Conservation (phyloP, 2,888 invertebrate genomes). For the Diplazon laetatorius region DNA sequence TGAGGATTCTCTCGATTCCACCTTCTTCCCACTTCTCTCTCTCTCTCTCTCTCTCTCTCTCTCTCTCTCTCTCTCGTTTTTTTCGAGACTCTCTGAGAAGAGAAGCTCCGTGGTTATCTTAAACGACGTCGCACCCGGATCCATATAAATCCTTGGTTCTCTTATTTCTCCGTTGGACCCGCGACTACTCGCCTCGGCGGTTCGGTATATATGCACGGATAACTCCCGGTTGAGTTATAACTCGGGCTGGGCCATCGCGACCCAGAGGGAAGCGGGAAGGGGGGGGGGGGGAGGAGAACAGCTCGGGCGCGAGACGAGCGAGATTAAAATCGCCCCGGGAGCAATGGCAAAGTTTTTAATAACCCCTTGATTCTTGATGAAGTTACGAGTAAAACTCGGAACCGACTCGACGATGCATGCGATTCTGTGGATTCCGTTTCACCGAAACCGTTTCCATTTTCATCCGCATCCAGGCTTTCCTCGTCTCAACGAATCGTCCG, state of each 20-base stretch:
- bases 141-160: slow-evolving; percentile 41
- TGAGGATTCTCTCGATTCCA: no score
- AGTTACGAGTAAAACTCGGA: slow-evolving; percentile 69
- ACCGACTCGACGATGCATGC: slow-evolving; percentile 37
- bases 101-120: slow-evolving; percentile 26
- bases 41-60: no score
- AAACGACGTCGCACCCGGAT: slow-evolving; percentile 42
- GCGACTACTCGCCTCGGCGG: not conserved
- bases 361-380: slow-evolving; percentile 78
- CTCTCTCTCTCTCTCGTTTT: slow-evolving; percentile 35
- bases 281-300: no score
- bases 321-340: slow-evolving; percentile 78
- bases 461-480: slow-evolving; percentile 31
- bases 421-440: slow-evolving; percentile 4
- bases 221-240: slow-evolving; percentile 29
- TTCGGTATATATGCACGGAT: slow-evolving; percentile 6
- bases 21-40: no score
- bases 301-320: slow-evolving; percentile 46
- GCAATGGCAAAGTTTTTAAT: slow-evolving; percentile 78
- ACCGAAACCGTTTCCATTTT: slow-evolving; percentile 28
- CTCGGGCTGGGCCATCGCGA: slow-evolving; percentile 39
- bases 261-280: no score
- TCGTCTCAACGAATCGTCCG: no score
- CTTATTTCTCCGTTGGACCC: slow-evolving; percentile 6
- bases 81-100: slow-evolving; percentile 10